Evolutionary conservation across 2,888 invertebrate species (phyloP).

Genomic region (Autographa pulchrina): DNA sequence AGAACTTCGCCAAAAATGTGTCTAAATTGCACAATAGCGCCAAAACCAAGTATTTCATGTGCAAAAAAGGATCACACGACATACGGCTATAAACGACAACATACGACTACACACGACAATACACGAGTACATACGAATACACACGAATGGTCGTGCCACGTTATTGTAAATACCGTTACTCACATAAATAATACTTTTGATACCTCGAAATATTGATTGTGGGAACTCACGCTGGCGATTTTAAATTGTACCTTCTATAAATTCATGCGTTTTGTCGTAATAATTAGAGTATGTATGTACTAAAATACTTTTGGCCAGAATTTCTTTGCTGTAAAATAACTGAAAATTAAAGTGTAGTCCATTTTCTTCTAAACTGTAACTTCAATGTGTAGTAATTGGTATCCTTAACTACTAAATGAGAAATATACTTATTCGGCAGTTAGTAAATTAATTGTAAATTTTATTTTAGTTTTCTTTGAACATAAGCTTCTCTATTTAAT

Average conservation of each 20-base stretch:
- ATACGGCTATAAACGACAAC: slow-evolving; percentile 62
- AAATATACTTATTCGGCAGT: too few relatives aligned
- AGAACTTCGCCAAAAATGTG: too few relatives aligned
- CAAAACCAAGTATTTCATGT: slow-evolving; percentile 52
- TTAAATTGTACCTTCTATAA: neutral
- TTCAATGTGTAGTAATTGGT: too few relatives aligned
- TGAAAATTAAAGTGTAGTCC: too few relatives aligned
- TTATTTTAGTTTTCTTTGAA: too few relatives aligned
- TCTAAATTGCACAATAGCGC: too few relatives aligned
- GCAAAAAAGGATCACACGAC: slow-evolving; percentile 55
- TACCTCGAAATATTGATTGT: slow-evolving; percentile 50
- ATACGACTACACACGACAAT: slow-evolving; percentile 57
- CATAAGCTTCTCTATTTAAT: too few relatives aligned
- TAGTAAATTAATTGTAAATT: too few relatives aligned
- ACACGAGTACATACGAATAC: slow-evolving; percentile 62
- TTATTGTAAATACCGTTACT: slow-evolving; percentile 60
- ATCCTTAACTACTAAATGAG: too few relatives aligned
- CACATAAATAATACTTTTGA: slow-evolving; percentile 62
- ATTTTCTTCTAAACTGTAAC: too few relatives aligned
- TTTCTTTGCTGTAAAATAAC: too few relatives aligned
- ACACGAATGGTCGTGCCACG: slow-evolving; percentile 51
- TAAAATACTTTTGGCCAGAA: too few relatives aligned
- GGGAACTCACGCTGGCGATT: slow-evolving; percentile 39
- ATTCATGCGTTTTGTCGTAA: neutral
- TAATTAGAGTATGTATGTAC: neutral